Conservation (phyloP, 2,888 invertebrate species). For the Stenchaetothrips biformis region DNA sequence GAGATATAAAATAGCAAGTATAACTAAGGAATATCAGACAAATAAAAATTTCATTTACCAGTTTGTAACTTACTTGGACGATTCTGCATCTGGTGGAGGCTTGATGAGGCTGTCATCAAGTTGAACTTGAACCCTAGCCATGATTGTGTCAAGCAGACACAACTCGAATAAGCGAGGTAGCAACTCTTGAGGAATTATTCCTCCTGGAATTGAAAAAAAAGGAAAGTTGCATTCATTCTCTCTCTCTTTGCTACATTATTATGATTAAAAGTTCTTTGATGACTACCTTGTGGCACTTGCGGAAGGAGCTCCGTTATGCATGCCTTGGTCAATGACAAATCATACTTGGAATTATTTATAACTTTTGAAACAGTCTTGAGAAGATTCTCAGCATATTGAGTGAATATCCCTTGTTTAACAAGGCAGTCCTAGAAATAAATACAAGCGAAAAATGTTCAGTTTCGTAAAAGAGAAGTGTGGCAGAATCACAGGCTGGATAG, state of each 20-base stretch:
- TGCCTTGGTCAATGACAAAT: slow-evolving; percentile 57
- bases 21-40: not conserved
- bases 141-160: slow-evolving; percentile 67
- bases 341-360: slow-evolving; percentile 60
- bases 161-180: slow-evolving; percentile 68
- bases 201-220: slow-evolving; percentile 38
- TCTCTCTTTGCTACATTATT: slow-evolving; percentile 40
- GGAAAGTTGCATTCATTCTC: slow-evolving; percentile 50
- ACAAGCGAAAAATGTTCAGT: slow-evolving; percentile 25
- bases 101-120: slow-evolving; percentile 49
- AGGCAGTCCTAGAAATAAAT: slow-evolving; percentile 61
- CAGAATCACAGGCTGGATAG: slow-evolving; percentile 13
- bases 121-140: slow-evolving; percentile 68
- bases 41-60: not conserved
- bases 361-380: slow-evolving; percentile 66
- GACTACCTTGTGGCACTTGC: slow-evolving; percentile 46
- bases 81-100: slow-evolving; percentile 43
- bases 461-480: not conserved
- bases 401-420: slow-evolving; percentile 85
- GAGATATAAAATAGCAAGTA: not conserved
- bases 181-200: slow-evolving; percentile 45
- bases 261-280: slow-evolving; percentile 39
- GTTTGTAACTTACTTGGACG: slow-evolving; percentile 41
- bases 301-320: slow-evolving; percentile 54
- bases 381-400: slow-evolving; percentile 68